Conservation (phyloP, 1,140 invertebrate species). For the Drosophila murphyi region DNA sequence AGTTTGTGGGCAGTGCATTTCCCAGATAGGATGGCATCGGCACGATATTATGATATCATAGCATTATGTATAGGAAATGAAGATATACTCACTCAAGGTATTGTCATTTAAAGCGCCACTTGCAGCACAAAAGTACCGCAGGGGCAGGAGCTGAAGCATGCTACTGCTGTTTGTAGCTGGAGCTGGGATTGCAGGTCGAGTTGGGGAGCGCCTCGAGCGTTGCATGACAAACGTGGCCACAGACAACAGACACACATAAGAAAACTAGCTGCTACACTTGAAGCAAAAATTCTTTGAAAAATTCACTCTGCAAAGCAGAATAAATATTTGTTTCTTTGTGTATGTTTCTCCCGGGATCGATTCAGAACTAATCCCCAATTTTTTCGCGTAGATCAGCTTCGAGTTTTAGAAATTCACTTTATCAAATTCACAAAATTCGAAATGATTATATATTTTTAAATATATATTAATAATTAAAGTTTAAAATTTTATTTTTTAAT, state of each 20-base stretch:
- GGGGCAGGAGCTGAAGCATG: neutral
- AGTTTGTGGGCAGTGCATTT: slow-evolving; percentile 38
- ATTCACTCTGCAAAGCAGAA: too few species aligned
- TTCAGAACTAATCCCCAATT: too few species aligned
- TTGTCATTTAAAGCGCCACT: slow-evolving; percentile 46
- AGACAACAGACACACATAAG: slow-evolving; percentile 24
- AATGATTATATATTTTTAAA: too few species aligned
- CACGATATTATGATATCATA: slow-evolving; percentile 35
- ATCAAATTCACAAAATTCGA: too few species aligned
- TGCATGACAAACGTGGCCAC: slow-evolving; percentile 45
- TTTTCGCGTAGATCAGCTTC: too few species aligned
- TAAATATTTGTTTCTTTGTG: too few species aligned
- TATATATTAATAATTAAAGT: too few species aligned
- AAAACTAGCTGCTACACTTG: slow-evolving; percentile 18
- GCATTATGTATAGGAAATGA: slow-evolving; percentile 20
- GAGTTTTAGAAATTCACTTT: too few species aligned
- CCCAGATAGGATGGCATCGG: slow-evolving; percentile 35
- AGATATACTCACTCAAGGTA: slow-evolving; percentile 29
- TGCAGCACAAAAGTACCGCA: slow-evolving; percentile 1
- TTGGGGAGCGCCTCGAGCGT: neutral
- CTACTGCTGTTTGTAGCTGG: neutral
- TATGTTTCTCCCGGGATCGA: too few species aligned
- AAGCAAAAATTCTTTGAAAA: neutral
- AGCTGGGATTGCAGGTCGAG: slow-evolving; percentile 11
- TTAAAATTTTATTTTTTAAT: too few species aligned